phyloP scores from a whole-genome alignment of 1,140 invertebrate species.

The Magallana angulata region DNA sequence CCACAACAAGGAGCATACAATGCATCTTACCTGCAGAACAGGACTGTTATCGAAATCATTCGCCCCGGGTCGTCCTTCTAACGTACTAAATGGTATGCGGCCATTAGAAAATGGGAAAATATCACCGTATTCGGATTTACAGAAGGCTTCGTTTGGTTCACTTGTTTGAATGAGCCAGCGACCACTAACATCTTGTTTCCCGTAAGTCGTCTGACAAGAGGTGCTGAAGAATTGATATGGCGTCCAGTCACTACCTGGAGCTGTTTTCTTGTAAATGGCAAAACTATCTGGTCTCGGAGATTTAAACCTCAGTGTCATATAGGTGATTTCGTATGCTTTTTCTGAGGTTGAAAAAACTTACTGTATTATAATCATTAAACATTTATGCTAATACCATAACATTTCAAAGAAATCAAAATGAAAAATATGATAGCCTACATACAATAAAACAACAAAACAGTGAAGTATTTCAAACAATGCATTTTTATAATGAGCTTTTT shows the following conservation, averaged over 20 bases:
- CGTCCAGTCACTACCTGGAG: constrained; percentile 91
- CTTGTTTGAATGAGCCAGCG: constrained; percentile 83
- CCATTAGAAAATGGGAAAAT: constrained; percentile 96
- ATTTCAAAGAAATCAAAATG: too few relatives aligned
- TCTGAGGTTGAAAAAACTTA: constrained; percentile 81
- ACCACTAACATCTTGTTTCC: constrained; percentile 84
- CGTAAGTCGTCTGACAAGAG: constrained; percentile 93
- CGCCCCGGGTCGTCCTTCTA: constrained; percentile 95
- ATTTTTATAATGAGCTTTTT: too few relatives aligned
- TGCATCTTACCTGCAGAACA: constrained; percentile 88
- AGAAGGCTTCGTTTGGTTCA: constrained; percentile 90
- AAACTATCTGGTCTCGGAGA: constrained; percentile 98
- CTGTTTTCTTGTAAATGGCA: constrained; percentile 92
- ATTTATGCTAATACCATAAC: too few relatives aligned
- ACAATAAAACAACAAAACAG: too few relatives aligned
- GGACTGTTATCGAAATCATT: constrained; percentile 93
- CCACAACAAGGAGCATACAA: background rate
- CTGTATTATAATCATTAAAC: too few relatives aligned
- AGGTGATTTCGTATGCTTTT: constrained; percentile 98
- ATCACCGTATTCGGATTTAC: constrained; percentile 97
- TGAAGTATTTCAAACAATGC: too few relatives aligned
- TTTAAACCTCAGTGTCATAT: constrained; percentile 94
- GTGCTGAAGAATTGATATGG: constrained; percentile 98
- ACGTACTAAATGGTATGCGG: constrained; percentile 96
- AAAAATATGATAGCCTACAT: too few relatives aligned